Percentiles rank a stretch among this genome's conserved stretches.
phyloP scores from a whole-genome alignment of 2,888 invertebrate genomes.

The Epinotia nisella region DNA sequence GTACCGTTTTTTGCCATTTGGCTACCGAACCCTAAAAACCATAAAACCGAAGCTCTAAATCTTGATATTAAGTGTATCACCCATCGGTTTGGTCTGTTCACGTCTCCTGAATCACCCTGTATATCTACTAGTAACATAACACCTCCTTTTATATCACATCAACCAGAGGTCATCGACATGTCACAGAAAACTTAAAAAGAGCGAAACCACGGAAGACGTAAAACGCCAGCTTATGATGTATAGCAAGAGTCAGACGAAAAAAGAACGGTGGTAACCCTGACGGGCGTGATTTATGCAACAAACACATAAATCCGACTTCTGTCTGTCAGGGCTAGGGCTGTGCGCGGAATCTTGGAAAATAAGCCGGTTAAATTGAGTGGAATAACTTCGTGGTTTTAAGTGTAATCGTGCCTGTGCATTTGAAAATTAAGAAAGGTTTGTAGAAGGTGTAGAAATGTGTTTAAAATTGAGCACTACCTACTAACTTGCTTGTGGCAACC shows the following conservation, averaged over 20 bases:
- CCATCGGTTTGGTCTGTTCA: too few relatives aligned
- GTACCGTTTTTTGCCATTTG: too few relatives aligned
- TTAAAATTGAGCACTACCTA: too few relatives aligned
- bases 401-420: neutral
- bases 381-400: constrained; percentile 5
- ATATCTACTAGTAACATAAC: neutral
- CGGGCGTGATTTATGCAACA: constrained; percentile 82
- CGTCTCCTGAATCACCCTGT: too few relatives aligned
- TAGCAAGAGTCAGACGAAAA: constrained; percentile 70
- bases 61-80: too few relatives aligned
- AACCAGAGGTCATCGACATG: constrained; percentile 27
- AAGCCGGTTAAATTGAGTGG: constrained; percentile 22
- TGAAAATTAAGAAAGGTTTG: neutral
- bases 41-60: too few relatives aligned
- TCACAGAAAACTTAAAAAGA: constrained; percentile 49
- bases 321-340: constrained; percentile 69
- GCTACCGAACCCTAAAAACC: too few relatives aligned
- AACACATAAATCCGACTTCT: constrained; percentile 85
- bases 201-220: constrained; percentile 68
- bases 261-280: constrained; percentile 68
- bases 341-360: constrained; percentile 23
- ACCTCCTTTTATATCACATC: constrained; percentile 4
- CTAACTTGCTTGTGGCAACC: too few relatives aligned
- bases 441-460: neutral
- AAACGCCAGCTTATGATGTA: constrained; percentile 71